A percentile compares a stretch with the other conserved stretches of the same genome.
phyloP scores from a whole-genome alignment of 2,888 invertebrate genomes.

The Anoncus sp. region DNA sequence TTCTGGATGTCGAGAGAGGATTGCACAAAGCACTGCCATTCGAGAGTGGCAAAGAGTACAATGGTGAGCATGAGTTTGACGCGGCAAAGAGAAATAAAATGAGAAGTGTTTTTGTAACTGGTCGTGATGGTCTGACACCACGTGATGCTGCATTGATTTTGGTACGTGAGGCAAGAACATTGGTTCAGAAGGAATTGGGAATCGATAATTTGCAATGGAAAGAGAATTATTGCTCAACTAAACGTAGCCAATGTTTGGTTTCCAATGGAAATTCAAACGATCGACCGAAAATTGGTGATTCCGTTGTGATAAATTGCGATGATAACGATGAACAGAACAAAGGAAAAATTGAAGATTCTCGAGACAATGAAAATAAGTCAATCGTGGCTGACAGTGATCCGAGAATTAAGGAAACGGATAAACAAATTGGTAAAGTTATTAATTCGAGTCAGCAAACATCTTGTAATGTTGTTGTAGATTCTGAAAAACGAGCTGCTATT shows the following conservation, averaged over 20 bases:
- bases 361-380: neutral
- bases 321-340: neutral
- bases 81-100: conserved; percentile 88
- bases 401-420: neutral
- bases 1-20: conserved; percentile 89
- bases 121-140: conserved; percentile 91
- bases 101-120: conserved; percentile 91
- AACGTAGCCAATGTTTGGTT: neutral
- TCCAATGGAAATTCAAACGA: neutral
- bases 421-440: neutral
- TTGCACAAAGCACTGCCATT: conserved; percentile 93
- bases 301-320: neutral
- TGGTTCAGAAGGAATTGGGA: conserved; percentile 89
- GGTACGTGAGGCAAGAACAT: conserved; percentile 90
- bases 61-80: conserved; percentile 88
- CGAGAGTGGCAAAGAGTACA: conserved; percentile 90
- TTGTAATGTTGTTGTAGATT: neutral
- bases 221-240: conserved; percentile 69
- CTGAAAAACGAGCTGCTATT: neutral
- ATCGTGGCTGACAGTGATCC: neutral
- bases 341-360: neutral
- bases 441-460: conserved; percentile 1
- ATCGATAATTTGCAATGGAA: conserved; percentile 89
- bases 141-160: conserved; percentile 92
- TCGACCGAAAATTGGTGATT: neutral